Evolutionary conservation across 92 coral and sea anemone species (phyloP).

Genomic region (Galaxea fascicularis): DNA sequence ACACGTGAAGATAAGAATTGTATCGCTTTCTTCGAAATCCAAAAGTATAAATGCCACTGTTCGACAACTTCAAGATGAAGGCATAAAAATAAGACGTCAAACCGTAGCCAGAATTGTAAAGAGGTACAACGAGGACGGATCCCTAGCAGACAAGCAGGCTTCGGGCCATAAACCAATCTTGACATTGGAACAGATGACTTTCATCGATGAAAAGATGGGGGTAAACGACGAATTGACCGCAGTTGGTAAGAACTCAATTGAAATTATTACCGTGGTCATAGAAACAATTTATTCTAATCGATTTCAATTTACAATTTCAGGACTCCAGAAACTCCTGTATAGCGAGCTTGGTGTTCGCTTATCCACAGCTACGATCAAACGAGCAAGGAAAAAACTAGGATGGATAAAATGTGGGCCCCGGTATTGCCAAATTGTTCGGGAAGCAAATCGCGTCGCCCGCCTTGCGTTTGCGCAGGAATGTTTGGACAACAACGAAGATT

Average conservation of each 20-base stretch:
- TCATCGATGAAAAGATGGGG: constrained; percentile 50
- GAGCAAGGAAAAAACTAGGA: constrained; percentile 18
- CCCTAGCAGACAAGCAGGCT: background rate
- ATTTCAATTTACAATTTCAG: constrained; percentile 19
- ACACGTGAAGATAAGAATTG: background rate
- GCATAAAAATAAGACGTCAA: constrained; percentile 7
- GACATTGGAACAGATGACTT: constrained; percentile 22
- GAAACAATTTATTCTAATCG: constrained; percentile 9
- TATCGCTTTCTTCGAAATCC: background rate
- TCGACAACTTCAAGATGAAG: constrained; percentile 31
- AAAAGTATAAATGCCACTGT: background rate
- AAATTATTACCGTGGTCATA: background rate
- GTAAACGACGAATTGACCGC: constrained; percentile 55
- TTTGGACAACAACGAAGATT: constrained; percentile 18
- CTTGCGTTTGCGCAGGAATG: constrained; percentile 33
- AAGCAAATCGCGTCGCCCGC: constrained; percentile 36
- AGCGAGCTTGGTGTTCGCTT: constrained; percentile 22
- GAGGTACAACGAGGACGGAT: background rate
- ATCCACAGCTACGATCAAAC: constrained; percentile 24
- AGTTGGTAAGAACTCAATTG: constrained; percentile 30
- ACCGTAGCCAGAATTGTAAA: constrained; percentile 18
- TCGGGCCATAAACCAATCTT: constrained; percentile 36
- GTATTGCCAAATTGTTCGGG: constrained; percentile 43
- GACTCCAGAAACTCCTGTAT: constrained; percentile 31
- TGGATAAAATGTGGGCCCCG: constrained; percentile 45